phyloP scores from a whole-genome alignment of 2,888 invertebrate genomes.

The Ophion costatus region DNA sequence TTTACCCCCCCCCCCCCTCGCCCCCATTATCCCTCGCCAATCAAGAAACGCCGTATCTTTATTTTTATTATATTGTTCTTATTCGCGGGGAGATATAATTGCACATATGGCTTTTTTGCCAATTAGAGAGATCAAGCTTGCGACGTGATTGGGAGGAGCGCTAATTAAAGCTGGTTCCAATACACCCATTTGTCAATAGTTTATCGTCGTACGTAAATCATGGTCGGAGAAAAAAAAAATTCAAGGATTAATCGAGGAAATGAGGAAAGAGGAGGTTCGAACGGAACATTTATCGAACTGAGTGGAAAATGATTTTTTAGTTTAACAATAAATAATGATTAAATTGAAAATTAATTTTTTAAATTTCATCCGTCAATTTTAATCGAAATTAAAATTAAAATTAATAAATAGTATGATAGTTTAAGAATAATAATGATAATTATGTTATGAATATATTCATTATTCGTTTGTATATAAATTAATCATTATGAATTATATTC shows the following conservation, averaged over 20 bases:
- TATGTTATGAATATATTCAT: too few species aligned
- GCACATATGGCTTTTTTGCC: neutral
- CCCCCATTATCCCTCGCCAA: neutral
- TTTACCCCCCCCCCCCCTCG: too few species aligned
- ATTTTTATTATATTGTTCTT: neutral
- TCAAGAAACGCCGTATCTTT: neutral
- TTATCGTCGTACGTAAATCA: neutral
- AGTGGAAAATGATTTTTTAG: neutral
- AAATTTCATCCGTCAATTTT: too few species aligned
- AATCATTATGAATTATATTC: too few species aligned
- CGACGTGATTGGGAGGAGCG: neutral
- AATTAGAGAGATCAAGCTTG: neutral
- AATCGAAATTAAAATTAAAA: too few species aligned
- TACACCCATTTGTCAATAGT: neutral
- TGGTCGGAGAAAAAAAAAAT: neutral
- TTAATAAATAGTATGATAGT: too few species aligned
- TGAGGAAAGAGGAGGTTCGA: neutral
- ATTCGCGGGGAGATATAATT: neutral
- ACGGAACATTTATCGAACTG: neutral
- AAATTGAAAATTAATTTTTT: too few species aligned
- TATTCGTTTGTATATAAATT: too few species aligned
- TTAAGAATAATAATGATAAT: too few species aligned
- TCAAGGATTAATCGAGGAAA: neutral
- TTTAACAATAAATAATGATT: neutral
- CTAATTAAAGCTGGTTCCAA: neutral